A percentile compares a stretch with the other conserved stretches of the same genome.
Evolutionary conservation across 1,140 invertebrate genomes (phyloP).

Genomic region (Ceratina calcarata): DNA sequence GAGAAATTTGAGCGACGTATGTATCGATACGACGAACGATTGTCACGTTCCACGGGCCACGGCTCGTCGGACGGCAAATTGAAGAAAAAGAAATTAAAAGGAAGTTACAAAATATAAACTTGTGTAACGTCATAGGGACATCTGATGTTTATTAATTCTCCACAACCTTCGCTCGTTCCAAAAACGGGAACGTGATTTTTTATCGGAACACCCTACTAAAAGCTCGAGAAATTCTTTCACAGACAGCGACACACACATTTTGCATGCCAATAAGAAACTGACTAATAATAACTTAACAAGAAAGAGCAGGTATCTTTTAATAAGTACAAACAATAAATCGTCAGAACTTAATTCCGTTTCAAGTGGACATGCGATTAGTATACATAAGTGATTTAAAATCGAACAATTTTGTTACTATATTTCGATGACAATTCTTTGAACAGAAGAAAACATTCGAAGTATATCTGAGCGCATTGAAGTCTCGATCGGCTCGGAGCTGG

Average conservation of each 20-base stretch:
- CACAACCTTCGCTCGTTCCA: conserved; percentile 24
- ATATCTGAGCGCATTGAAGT: too few species aligned
- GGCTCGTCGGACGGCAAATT: conserved; percentile 56
- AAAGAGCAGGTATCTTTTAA: conserved; percentile 32
- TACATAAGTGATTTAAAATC: not conserved
- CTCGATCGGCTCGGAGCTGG: too few species aligned
- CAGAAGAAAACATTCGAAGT: too few species aligned
- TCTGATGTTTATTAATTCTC: conserved; percentile 45
- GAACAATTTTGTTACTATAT: conserved; percentile 7
- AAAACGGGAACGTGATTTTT: not conserved
- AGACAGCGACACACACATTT: not conserved
- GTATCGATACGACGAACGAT: conserved; percentile 55
- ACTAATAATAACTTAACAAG: conserved; percentile 3
- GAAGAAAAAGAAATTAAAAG: conserved; percentile 38
- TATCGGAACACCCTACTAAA: not conserved
- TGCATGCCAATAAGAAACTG: conserved; percentile 11
- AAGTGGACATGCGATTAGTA: too few species aligned
- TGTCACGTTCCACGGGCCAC: conserved; percentile 55
- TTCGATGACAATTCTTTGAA: not conserved
- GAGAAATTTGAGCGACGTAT: conserved; percentile 44
- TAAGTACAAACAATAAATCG: conserved; percentile 21
- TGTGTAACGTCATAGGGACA: conserved; percentile 72
- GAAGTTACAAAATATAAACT: conserved; percentile 73
- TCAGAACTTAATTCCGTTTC: conserved; percentile 19
- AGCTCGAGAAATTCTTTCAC: conserved; percentile 2